Evolutionary conservation across 2,113 vertebrate genomes (phyloP).

Genomic region (Oxygymnocypris stewartii): DNA sequence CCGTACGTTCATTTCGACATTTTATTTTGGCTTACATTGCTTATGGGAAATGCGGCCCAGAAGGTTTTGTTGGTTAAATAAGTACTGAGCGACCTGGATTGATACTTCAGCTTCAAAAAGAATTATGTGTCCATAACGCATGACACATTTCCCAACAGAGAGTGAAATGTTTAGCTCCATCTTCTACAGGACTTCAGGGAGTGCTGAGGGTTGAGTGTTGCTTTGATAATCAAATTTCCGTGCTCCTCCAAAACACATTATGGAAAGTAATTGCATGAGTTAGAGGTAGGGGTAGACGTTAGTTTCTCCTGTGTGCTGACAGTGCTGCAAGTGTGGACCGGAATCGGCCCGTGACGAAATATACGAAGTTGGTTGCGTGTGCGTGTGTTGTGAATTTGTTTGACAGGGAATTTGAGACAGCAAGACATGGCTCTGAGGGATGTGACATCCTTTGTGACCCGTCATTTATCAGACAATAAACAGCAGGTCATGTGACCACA

Average conservation of each 20-base stretch:
- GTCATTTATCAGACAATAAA: constrained; percentile 82
- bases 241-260: constrained; percentile 76
- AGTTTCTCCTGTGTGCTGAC: constrained; percentile 87
- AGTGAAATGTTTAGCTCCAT: constrained; percentile 22
- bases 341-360: constrained; percentile 71
- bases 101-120: constrained; percentile 21
- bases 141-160: constrained; percentile 14
- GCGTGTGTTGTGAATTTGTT: neutral
- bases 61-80: constrained; percentile 28
- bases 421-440: constrained; percentile 80
- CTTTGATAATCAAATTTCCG: constrained; percentile 73
- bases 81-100: constrained; percentile 18
- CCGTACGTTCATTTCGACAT: neutral
- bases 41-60: neutral
- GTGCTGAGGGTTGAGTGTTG: constrained; percentile 61
- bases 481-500: constrained; percentile 70
- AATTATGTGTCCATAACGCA: constrained; percentile 32
- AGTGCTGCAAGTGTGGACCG: constrained; percentile 81
- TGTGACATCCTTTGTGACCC: constrained; percentile 84
- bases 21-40: constrained; percentile 12
- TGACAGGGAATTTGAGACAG: constrained; percentile 45
- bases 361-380: constrained; percentile 32
- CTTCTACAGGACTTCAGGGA: constrained; percentile 57
- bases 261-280: constrained; percentile 87
- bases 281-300: constrained; percentile 82